Percentiles rank a stretch among this genome's conserved stretches.
Evolutionary conservation across 1,140 invertebrate genomes (phyloP).

Genomic region (Drosophila pallidifrons): DNA sequence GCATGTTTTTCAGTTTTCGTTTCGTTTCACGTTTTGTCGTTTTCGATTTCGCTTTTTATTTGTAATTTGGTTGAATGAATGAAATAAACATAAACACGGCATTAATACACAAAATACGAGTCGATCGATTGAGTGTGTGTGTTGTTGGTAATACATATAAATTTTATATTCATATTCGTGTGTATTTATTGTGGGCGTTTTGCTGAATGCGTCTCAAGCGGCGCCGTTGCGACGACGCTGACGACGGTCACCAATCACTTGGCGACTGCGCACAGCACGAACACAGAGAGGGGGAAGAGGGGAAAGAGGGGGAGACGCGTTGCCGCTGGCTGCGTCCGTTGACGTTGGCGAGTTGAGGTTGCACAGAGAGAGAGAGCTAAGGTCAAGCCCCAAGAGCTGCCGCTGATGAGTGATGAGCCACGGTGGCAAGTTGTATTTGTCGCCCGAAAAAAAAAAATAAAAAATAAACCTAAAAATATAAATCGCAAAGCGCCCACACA

Average conservation of each 20-base stretch:
- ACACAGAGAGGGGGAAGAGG: background rate
- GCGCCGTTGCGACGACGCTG: slow-evolving; percentile 64
- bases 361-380: slow-evolving; percentile 51
- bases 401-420: slow-evolving; percentile 51
- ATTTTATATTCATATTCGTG: slow-evolving; percentile 27
- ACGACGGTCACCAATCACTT: slow-evolving; percentile 60
- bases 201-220: slow-evolving; percentile 69
- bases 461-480: slow-evolving; percentile 59
- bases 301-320: background rate
- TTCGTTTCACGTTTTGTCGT: slow-evolving; percentile 30
- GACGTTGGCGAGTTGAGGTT: slow-evolving; percentile 64
- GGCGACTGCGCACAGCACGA: slow-evolving; percentile 52
- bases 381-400: slow-evolving; percentile 60
- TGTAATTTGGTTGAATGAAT: slow-evolving; percentile 63
- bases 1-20: slow-evolving; percentile 55
- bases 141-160: slow-evolving; percentile 1
- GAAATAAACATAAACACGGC: slow-evolving; percentile 71
- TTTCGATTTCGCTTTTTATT: slow-evolving; percentile 46
- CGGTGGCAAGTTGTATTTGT: slow-evolving; percentile 28
- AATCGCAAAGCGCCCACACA: slow-evolving; percentile 73
- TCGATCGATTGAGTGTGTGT: slow-evolving; percentile 1
- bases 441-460: slow-evolving; percentile 41
- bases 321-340: slow-evolving; percentile 66
- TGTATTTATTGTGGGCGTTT: slow-evolving; percentile 73
- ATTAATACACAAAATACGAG: slow-evolving; percentile 63